Percentiles rank a stretch among this genome's conserved stretches.
These are phyloP conservation scores for Cryptosula pallasiana DNA, from an alignment of 2,888 invertebrate species.

Conservation along the genomic window DNA sequence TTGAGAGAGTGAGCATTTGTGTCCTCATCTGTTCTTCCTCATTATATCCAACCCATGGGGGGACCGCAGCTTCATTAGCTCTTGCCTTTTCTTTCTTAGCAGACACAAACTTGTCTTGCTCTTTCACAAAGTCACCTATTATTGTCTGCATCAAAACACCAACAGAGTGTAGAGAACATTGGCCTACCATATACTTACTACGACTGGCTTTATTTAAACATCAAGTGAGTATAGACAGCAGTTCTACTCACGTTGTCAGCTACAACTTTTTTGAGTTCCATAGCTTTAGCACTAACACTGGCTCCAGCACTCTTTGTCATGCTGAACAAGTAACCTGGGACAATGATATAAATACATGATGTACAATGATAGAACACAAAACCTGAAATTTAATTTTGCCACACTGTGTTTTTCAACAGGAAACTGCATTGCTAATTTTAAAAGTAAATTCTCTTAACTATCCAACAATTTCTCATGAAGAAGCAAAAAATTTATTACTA, in stretches of 20 bases:
- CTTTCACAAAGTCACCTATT: slow-evolving; percentile 91
- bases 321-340: slow-evolving; percentile 72
- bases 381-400: too few species aligned
- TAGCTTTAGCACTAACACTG: slow-evolving; percentile 80
- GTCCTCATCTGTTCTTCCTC: slow-evolving; percentile 91
- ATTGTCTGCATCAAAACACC: slow-evolving; percentile 70
- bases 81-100: slow-evolving; percentile 67
- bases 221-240: too few species aligned
- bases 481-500: too few species aligned
- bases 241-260: slow-evolving; percentile 32
- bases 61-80: slow-evolving; percentile 56
- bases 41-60: slow-evolving; percentile 92
- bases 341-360: too few species aligned
- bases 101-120: slow-evolving; percentile 91
- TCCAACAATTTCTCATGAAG: too few species aligned
- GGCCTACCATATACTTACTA: too few species aligned
- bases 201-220: too few species aligned
- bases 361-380: too few species aligned
- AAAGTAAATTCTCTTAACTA: too few species aligned
- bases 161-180: too few species aligned
- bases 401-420: too few species aligned
- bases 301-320: slow-evolving; percentile 94
- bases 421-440: too few species aligned
- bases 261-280: slow-evolving; percentile 80
- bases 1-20: slow-evolving; percentile 88